phyloP scores from a whole-genome alignment of 2,888 invertebrate species.

The Mamestra brassicae region DNA sequence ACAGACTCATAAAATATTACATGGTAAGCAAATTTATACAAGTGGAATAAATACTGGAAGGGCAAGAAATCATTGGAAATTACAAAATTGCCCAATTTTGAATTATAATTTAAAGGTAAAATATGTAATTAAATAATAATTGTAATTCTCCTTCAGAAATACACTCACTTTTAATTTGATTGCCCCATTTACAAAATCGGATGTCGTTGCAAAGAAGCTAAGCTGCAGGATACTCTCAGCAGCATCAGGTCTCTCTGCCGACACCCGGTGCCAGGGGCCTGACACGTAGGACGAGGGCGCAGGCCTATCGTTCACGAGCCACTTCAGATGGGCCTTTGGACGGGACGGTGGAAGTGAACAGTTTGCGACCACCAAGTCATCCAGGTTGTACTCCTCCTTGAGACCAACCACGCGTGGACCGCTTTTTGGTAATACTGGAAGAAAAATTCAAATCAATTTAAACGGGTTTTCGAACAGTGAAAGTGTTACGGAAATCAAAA shows the following conservation, averaged over 20 bases:
- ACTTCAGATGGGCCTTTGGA: constrained; percentile 94
- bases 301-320: constrained; percentile 95
- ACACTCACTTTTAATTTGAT: constrained; percentile 94
- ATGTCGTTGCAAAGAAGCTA: constrained; percentile 93
- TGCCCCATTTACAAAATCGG: constrained; percentile 94
- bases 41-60: too few species aligned
- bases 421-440: constrained; percentile 94
- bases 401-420: constrained; percentile 95
- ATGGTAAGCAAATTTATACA: too few species aligned
- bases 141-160: too few species aligned
- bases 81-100: too few species aligned
- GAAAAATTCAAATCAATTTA: constrained; percentile 53
- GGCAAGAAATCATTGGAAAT: too few species aligned
- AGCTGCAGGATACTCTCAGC: constrained; percentile 94
- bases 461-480: too few species aligned
- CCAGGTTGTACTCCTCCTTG: constrained; percentile 94
- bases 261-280: constrained; percentile 88
- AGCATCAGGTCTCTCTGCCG: constrained; percentile 89
- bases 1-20: too few species aligned
- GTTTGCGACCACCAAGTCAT: constrained; percentile 94
- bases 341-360: constrained; percentile 95
- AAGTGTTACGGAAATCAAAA: too few species aligned
- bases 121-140: too few species aligned
- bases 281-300: constrained; percentile 87
- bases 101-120: too few species aligned